Conservation (phyloP, 2,888 invertebrate genomes). For the Thumatha senex region DNA sequence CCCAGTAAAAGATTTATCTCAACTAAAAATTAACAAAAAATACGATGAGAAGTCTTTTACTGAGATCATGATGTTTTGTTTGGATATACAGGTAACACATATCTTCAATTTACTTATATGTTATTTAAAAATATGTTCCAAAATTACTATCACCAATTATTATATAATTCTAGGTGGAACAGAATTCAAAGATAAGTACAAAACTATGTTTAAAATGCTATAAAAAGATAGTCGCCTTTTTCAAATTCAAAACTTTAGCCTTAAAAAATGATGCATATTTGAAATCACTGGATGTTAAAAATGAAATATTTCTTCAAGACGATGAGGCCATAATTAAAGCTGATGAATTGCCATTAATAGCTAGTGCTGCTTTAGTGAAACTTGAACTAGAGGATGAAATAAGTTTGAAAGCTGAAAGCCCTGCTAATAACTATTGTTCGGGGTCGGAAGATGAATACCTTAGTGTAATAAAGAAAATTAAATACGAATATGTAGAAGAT, state of each 20-base stretch:
- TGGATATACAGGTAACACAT: conserved; percentile 59
- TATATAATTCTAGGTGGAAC: conserved; percentile 43
- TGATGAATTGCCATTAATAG: conserved; percentile 7
- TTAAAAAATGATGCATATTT: conserved; percentile 57
- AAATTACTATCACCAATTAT: background rate
- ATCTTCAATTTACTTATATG: background rate
- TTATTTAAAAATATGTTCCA: background rate
- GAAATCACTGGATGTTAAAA: conserved; percentile 36
- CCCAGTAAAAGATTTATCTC: conserved; percentile 48
- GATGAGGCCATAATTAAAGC: conserved; percentile 20
- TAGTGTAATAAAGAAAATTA: conserved; percentile 40
- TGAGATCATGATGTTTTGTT: conserved; percentile 60
- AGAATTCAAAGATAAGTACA: conserved; percentile 47
- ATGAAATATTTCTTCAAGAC: conserved; percentile 31
- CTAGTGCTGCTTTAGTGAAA: conserved; percentile 30
- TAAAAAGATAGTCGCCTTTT: conserved; percentile 54
- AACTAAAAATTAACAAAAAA: conserved; percentile 37
- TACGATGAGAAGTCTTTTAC: conserved; percentile 34
- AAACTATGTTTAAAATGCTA: conserved; percentile 65
- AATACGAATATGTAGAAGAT: conserved; percentile 48
- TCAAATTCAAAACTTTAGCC: conserved; percentile 62
- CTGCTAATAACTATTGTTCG: conserved; percentile 33
- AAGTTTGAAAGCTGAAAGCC: conserved; percentile 16
- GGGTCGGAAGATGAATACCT: conserved; percentile 61
- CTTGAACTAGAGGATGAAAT: conserved; percentile 16